A percentile compares a stretch with the other conserved stretches of the same genome.
Conservation (phyloP, 2,797 vertebrate species). For the Crypturellus tataupa region DNA sequence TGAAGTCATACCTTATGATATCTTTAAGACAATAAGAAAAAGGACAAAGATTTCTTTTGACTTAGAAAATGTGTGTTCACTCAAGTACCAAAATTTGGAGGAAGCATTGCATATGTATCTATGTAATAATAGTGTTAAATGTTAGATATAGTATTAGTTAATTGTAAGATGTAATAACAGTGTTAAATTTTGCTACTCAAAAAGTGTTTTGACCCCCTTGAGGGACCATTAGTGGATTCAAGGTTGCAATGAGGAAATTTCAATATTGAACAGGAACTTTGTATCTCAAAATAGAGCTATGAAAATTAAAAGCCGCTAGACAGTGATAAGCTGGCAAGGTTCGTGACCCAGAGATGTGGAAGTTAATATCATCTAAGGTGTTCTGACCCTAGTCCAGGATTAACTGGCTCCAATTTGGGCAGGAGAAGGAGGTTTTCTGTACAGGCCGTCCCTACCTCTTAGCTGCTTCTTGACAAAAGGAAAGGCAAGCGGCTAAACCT, state of each 20-base stretch:
- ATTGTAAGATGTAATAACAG: neutral
- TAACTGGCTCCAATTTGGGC: neutral
- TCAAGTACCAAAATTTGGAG: neutral
- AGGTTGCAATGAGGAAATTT: neutral
- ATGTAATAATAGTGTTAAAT: no score
- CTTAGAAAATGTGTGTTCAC: neutral
- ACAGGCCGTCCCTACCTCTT: neutral
- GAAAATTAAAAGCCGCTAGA: neutral
- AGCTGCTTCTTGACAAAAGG: neutral
- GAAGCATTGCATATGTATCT: neutral
- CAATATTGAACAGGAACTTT: neutral
- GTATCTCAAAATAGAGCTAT: neutral
- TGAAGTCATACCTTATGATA: neutral
- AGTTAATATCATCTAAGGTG: neutral
- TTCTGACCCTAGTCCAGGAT: neutral
- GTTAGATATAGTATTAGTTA: no score
- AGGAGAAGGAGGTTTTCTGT: neutral
- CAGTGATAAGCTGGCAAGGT: neutral
- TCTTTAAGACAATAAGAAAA: neutral
- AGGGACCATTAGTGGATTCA: neutral
- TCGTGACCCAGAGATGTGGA: neutral
- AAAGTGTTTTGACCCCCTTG: neutral
- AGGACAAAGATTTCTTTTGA: neutral
- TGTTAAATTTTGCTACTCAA: fast-evolving
- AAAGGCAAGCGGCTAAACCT: neutral